phyloP scores from a whole-genome alignment of 1,140 invertebrate genomes.

The Drosophila malerkotliana region DNA sequence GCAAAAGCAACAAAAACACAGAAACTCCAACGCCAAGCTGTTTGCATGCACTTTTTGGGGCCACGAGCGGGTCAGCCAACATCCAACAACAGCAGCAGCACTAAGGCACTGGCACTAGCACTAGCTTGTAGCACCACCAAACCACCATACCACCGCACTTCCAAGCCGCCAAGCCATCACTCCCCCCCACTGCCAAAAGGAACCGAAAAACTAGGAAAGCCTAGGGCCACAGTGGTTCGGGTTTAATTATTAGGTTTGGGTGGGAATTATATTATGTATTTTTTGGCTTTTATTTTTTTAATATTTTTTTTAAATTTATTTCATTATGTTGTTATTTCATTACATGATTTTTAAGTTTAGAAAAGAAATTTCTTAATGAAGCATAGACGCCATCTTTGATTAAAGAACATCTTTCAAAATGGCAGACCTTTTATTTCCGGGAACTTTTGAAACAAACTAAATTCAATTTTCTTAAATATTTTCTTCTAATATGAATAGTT shows the following conservation, averaged over 20 bases:
- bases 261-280: background rate
- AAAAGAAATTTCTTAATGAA: background rate
- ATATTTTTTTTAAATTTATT: background rate
- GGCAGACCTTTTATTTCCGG: background rate
- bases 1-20: conserved; percentile 21
- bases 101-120: conserved; percentile 24
- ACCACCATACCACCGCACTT: conserved; percentile 13
- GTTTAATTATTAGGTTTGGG: background rate
- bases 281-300: background rate
- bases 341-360: background rate
- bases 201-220: conserved; percentile 32
- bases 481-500: no score
- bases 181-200: conserved; percentile 15
- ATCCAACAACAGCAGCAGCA: conserved; percentile 49
- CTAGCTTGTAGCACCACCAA: conserved; percentile 7
- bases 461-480: no score
- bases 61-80: conserved; percentile 72
- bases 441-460: no score
- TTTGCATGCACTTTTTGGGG: conserved; percentile 78
- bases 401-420: background rate
- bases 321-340: background rate
- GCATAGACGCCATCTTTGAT: background rate
- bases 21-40: conserved; percentile 66
- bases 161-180: conserved; percentile 3
- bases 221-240: conserved; percentile 13